Evolutionary conservation across 35 echinoderm and acorn worm species (phyloP), one percentile per base, ranked within the genome.

Genomic region (Amphiura filiformis): DNA sequence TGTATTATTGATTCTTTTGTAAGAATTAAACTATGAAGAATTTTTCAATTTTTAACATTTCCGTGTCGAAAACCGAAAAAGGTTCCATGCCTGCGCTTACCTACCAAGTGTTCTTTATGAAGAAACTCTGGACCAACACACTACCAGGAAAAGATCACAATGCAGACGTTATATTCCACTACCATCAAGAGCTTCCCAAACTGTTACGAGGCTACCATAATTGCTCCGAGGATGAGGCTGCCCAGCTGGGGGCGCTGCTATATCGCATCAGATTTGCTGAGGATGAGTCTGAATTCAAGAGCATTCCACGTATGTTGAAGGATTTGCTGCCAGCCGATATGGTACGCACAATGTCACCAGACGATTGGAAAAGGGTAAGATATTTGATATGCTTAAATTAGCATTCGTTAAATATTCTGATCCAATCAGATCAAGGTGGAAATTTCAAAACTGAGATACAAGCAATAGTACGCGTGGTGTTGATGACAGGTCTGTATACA

Each of bases 21-120:
- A n/a, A n/a, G n/a, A n/a, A n/a, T n/a, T n/a, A n/a, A n/a, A n/a
- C n/a, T n/a, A n/a, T n/a, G n/a, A n/a, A n/a, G n/a, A n/a, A n/a
- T n/a, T n/a, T n/a, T n/a, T n/a, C n/a, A 47, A 35, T 26, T 35
- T 35, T 32, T 9, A 77, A 77, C 75, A 26, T 77, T 30, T 26
- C 41, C 17, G 41, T 17, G n/a, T n/a, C n/a, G n/a, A n/a, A n/a
- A n/a, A n/a, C n/a, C n/a, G 26, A 26, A 11, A 1, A 78, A 94
- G 95, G 92, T 32, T 39, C 89, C 20, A 84, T 94, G 81, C 95
- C 95, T n/a, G 85, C 88, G 38, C 49, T 97, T 39, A 93, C 92
- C 17, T 97, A 94, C 87, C 92, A 97, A 80, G 92, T 97, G 49
- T 93, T 94, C 91, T 97, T 97, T 84, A 97, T 97, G 95, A 97